phyloP scores from a whole-genome alignment of 2,113 vertebrate genomes.

The Buteo buteo region DNA sequence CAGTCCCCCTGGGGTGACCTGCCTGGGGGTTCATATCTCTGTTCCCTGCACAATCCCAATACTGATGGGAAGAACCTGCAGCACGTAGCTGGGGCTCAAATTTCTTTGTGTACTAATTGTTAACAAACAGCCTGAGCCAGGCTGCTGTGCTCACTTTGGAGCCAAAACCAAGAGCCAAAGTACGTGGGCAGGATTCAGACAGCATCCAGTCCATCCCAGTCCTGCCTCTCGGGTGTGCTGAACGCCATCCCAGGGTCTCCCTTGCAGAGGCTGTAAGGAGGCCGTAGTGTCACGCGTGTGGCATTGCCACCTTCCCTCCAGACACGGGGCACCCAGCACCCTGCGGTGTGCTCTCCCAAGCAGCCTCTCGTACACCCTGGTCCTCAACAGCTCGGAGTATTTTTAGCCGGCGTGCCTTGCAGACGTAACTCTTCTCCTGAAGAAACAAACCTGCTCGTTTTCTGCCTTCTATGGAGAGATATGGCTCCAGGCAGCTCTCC shows the following conservation, averaged over 20 bases:
- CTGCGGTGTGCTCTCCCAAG: rapidly evolving
- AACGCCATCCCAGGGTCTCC: rapidly evolving
- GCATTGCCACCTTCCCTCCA: background rate
- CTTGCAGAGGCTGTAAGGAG: background rate
- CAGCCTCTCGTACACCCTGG: rapidly evolving
- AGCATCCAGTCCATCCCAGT: rapidly evolving
- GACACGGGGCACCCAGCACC: rapidly evolving
- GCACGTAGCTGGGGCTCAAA: rapidly evolving
- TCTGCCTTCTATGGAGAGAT: slow-evolving; percentile 42
- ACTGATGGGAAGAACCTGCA: rapidly evolving
- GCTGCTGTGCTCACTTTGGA: rapidly evolving
- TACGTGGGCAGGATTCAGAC: no score
- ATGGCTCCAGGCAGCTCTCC: background rate
- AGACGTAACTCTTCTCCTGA: background rate
- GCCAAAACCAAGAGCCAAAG: background rate
- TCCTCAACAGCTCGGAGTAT: background rate
- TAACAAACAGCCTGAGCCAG: background rate
- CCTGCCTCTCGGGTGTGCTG: rapidly evolving
- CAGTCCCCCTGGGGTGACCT: background rate
- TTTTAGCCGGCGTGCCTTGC: background rate
- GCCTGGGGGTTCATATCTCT: rapidly evolving
- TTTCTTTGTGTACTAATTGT: rapidly evolving
- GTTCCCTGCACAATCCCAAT: rapidly evolving
- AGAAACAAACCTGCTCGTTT: slow-evolving; percentile 4
- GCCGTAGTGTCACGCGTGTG: rapidly evolving